Conservation (phyloP, 2,888 invertebrate species). For the Noctua janthina region DNA sequence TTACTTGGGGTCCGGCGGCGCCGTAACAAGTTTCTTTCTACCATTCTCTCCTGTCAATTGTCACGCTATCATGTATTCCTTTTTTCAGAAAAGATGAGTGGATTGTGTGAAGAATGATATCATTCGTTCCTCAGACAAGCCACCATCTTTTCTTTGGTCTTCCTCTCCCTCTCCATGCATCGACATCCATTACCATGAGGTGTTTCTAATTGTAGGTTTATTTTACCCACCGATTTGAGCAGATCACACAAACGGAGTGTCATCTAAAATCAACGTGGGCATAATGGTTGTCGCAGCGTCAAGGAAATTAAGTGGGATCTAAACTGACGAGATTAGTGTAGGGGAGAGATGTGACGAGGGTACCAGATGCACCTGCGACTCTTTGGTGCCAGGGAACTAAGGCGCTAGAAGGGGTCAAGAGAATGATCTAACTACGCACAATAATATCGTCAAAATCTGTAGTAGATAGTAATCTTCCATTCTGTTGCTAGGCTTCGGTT, state of each 20-base stretch:
- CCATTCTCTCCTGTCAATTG: no score
- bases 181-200: neutral
- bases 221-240: neutral
- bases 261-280: slow-evolving; percentile 59
- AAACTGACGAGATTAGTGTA: slow-evolving; percentile 71
- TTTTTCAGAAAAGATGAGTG: no score
- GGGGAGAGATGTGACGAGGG: slow-evolving; percentile 73
- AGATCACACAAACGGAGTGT: slow-evolving; percentile 36
- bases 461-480: no score
- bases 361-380: slow-evolving; percentile 74
- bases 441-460: no score
- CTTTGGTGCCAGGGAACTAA: slow-evolving; percentile 18
- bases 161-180: neutral
- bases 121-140: neutral
- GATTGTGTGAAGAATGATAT: no score
- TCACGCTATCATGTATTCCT: no score
- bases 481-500: no score
- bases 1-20: no score
- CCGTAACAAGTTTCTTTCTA: no score
- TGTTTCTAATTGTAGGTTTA: no score
- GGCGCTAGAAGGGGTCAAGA: slow-evolving; percentile 42
- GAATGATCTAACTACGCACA: no score
- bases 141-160: neutral
- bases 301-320: slow-evolving; percentile 75
- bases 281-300: slow-evolving; percentile 65